Base-by-base conservation (phyloP, 2,113 vertebrate species). In the Dipodomys stephensi region DNA sequence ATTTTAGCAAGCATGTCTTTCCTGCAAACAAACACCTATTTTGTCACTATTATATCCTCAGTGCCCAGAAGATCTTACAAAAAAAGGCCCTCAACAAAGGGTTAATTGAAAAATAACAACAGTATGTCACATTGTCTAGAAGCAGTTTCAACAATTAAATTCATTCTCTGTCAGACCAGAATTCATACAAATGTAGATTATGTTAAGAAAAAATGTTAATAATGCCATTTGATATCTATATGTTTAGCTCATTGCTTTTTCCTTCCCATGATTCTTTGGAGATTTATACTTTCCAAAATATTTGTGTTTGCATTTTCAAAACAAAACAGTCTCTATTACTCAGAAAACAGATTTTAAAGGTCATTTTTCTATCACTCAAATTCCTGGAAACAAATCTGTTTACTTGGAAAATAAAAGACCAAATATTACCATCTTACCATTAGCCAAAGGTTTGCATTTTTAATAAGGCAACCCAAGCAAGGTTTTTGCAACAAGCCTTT, bases 301-400 rank as follows among this genome's bases (percentile, higher is more conserved):
- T 87, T 84, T 92, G 19, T 84, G 57, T 80, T 72, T 73, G 13
- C 90, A 83, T 91, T 94, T 91, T 87, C 67, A 90, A 57, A 88
- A 77, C 39, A 92, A 22, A 91, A 67, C n/a, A 77, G 32, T 64
- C 25, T 94, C 90, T 87, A 85, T 19, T n/a, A 89, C 46, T 91
- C 92, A 83, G 93, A 94, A 94, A 94, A 49, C 62, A 71, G 46
- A 78, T 82, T 57, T 94, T 94, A 89, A 94, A 96, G 68, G 78
- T 90, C 85, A 93, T 91, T 95, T 95, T 96, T 73, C 46, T 13
- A 79, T 95, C 83, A 57, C 53, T 95, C 19, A 91, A 87, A 93
- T 95, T 97, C 44, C 78, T 95, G 87, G 68, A 91, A 95, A 88
- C 46, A 92, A 87, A 89, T 80, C 49, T 94, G 77, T 95, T 95